These are phyloP conservation scores for Aphis gossypii DNA, from an alignment of 1,140 invertebrate species.

Conservation along the genomic window DNA sequence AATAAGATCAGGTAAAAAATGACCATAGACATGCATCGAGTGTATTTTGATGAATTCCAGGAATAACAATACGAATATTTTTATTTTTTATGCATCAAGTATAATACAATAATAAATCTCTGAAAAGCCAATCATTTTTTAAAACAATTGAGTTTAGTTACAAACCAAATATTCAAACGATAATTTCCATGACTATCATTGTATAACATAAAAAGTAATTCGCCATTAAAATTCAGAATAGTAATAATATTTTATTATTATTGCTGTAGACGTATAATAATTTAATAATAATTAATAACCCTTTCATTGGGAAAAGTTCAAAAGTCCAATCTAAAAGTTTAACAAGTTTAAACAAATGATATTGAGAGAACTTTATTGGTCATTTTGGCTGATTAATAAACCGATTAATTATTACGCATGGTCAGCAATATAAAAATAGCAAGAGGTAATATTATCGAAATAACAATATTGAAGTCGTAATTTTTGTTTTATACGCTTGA, in stretches of 20 bases:
- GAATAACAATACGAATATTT: not conserved
- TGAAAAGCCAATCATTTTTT: not conserved
- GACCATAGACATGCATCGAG: not conserved
- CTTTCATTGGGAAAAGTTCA: not conserved
- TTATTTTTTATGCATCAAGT: not conserved
- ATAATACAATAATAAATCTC: not conserved
- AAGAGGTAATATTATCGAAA: not conserved
- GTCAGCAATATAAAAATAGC: not conserved
- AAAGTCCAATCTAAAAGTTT: slow-evolving; percentile 5
- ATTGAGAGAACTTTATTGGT: not conserved
- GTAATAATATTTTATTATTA: not conserved
- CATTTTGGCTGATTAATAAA: not conserved
- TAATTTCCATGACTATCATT: not conserved
- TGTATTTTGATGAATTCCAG: not conserved
- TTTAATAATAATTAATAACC: not conserved
- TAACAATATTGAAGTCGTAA: not conserved
- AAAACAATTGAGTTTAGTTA: not conserved
- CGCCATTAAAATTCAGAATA: not conserved
- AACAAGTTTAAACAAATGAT: not conserved
- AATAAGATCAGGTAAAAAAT: not conserved
- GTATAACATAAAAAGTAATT: slow-evolving; percentile 2
- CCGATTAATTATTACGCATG: not conserved
- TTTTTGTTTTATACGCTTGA: not conserved
- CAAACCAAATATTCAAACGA: not conserved
- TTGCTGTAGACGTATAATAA: not conserved